Percentiles rank a stretch among this genome's conserved stretches.
Conservation (phyloP, 2,888 invertebrate genomes). For the Eristalinus sepulchralis region DNA sequence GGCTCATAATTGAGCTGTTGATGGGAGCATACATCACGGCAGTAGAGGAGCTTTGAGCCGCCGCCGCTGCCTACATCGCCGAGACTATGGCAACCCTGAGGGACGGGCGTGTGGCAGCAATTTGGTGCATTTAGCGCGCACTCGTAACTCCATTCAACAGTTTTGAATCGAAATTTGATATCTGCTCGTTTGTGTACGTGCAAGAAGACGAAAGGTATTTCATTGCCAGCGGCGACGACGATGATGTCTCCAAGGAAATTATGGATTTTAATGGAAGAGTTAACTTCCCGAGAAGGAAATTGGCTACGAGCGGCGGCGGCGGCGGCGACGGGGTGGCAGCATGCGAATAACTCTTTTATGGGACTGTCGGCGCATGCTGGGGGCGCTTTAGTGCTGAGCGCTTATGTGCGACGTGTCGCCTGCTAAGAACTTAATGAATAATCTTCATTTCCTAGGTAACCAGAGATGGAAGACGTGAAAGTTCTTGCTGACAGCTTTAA, state of each 20-base stretch:
- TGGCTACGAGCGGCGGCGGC: not conserved
- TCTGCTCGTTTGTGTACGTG: not conserved
- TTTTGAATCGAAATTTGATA: conserved; percentile 30
- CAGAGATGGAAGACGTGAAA: no score
- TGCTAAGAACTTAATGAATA: not conserved
- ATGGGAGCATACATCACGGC: not conserved
- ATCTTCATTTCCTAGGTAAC: no score
- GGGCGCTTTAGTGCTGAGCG: not conserved
- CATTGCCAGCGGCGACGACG: not conserved
- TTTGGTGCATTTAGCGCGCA: not conserved
- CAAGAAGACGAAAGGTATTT: not conserved
- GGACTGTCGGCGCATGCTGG: not conserved
- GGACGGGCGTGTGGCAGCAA: not conserved
- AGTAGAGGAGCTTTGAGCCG: not conserved
- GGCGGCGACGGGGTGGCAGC: not conserved
- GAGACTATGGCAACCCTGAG: not conserved
- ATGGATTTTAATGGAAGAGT: conserved; percentile 26
- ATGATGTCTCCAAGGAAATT: conserved; percentile 39
- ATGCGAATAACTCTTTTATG: not conserved
- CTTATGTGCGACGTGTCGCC: not conserved
- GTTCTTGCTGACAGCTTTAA: no score
- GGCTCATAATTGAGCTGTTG: not conserved
- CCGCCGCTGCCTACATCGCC: not conserved
- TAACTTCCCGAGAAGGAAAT: conserved; percentile 7
- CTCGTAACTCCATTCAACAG: conserved; percentile 18